Percentiles rank a stretch among this genome's conserved stretches.
Evolutionary conservation across 1,140 invertebrate genomes (phyloP).

Genomic region (Paramacrobiotus metropolitanus): DNA sequence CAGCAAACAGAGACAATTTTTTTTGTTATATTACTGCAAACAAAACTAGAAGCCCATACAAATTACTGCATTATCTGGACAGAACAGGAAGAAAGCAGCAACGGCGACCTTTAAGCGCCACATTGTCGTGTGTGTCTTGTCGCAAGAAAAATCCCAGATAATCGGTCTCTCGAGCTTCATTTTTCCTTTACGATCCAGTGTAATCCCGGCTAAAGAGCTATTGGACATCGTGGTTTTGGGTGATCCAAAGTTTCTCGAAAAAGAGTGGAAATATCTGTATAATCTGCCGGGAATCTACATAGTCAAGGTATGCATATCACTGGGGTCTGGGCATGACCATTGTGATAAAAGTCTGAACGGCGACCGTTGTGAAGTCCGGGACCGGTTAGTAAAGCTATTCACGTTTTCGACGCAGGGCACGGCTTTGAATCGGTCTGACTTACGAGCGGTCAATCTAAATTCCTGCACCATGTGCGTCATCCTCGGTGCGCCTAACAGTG

Average conservation of each 20-base stretch:
- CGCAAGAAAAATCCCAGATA: neutral
- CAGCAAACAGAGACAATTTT: too few relatives aligned
- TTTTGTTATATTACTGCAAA: neutral
- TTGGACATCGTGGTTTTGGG: neutral
- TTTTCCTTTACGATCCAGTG: neutral
- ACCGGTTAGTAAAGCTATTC: neutral
- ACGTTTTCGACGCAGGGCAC: neutral
- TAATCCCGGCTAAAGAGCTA: neutral
- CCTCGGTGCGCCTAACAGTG: neutral
- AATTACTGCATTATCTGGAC: neutral
- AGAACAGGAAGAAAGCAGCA: neutral
- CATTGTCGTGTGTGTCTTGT: conserved; percentile 3
- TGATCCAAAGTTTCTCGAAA: neutral
- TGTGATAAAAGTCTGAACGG: neutral
- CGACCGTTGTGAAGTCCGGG: too few relatives aligned
- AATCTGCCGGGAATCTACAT: neutral
- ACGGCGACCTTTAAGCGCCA: neutral
- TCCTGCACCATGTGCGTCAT: neutral
- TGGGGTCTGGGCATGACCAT: neutral
- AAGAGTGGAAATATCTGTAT: conserved; percentile 1
- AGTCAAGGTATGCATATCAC: neutral
- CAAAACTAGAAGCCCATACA: neutral
- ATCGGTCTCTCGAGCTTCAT: neutral
- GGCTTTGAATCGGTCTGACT: neutral
- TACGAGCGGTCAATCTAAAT: neutral